Base-by-base conservation (phyloP, 2,113 vertebrate genomes). In the Ammodytes dubius region DNA sequence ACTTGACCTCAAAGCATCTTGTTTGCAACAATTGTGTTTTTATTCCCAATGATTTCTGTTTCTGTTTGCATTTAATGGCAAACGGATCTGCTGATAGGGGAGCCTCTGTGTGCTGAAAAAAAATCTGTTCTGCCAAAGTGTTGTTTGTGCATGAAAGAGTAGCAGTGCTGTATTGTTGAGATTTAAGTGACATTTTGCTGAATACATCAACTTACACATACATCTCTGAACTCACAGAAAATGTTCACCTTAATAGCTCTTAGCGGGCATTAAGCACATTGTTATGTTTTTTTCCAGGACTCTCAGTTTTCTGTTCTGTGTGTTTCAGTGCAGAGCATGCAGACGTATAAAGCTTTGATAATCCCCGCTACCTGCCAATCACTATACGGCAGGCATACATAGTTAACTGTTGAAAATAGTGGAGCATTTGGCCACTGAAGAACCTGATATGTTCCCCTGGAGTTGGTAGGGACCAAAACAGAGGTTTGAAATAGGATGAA, bases 21-120 rank as follows among this genome's bases (percentile, higher is more conserved):
- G 47, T 77, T 79, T 65, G n/a, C 12, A 66, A 49, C 58, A 52
- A 64, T 57, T 67, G 17, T 70, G 45, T 70, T 82, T 86, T 78
- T 74, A 47, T 72, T 70, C 15, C 14, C 49, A 40, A 35, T 78
- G 9, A 56, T 82, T 53, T 56, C 10, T 71, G 64, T n/a, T 58
- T 39, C 39, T 50, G n/a, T 72, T 58, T 72, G 57, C 27, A 37
- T 50, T 60, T 53, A 60, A 84, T 46, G 50, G 2, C 17, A 12
- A 15, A 66, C 39, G 70, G 54, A 63, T 86, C 68, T 50, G 53
- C 7, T 3, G 37, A 43, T 17, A 78, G 19, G 53, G 37, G 73
- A 53, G 19, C 54, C 46, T 87, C 13, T 52, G 42, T 27, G 37
- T n/a, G 49, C n/a, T 72, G 61, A 70, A 53, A 52, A 64, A 81